A percentile compares a stretch with the other conserved stretches of the same genome.
Evolutionary conservation across 2,888 invertebrate genomes (phyloP).

Genomic region (Penaeus monodon): DNA sequence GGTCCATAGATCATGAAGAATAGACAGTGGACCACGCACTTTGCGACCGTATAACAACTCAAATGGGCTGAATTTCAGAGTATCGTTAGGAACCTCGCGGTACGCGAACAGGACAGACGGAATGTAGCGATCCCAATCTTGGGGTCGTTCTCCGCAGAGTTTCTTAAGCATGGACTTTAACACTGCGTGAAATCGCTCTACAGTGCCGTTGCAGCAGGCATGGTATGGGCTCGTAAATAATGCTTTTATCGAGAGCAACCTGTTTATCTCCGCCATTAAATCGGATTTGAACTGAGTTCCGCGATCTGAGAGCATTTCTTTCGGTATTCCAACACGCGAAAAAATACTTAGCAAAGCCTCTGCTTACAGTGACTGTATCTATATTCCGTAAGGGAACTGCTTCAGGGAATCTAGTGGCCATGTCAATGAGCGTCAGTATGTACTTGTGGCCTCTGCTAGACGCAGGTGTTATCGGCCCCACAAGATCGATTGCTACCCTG

Average conservation of each 20-base stretch:
- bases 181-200: too few species aligned
- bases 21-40: too few species aligned
- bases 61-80: too few species aligned
- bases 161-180: too few species aligned
- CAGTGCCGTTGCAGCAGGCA: too few species aligned
- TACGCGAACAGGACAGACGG: too few species aligned
- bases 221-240: too few species aligned
- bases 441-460: not conserved
- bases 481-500: constrained; percentile 17
- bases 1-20: too few species aligned
- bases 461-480: constrained; percentile 11
- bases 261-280: constrained; percentile 9
- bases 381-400: constrained; percentile 23
- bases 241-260: not conserved
- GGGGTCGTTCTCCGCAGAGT: too few species aligned
- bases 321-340: constrained; percentile 18
- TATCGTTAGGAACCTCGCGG: too few species aligned
- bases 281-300: not conserved
- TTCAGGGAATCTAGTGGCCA: constrained; percentile 18
- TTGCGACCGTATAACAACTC: too few species aligned
- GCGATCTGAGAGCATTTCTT: constrained; percentile 6
- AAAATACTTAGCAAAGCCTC: constrained; percentile 24
- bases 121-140: too few species aligned
- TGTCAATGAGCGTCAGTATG: constrained; percentile 19
- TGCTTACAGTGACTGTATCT: not conserved